phyloP scores from a whole-genome alignment of 2,113 vertebrate genomes.

The Notothenia coriiceps region DNA sequence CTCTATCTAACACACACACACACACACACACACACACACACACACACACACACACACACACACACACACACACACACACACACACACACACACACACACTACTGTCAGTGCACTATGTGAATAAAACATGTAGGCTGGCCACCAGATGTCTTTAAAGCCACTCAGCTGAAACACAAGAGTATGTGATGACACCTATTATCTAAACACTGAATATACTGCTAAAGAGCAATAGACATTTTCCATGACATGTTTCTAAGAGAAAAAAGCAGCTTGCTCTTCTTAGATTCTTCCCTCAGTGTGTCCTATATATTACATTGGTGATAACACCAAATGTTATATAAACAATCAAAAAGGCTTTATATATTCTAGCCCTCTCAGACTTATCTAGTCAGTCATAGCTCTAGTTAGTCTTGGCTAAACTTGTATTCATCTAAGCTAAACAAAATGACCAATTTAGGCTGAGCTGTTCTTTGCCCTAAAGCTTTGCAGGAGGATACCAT shows the following conservation, averaged over 20 bases:
- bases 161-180: neutral
- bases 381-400: too few species aligned
- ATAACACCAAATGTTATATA: neutral
- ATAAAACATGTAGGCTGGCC: slow-evolving; percentile 68
- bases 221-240: too few species aligned
- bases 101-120: neutral
- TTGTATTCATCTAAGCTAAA: neutral
- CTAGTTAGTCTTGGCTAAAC: neutral
- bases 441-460: too few species aligned
- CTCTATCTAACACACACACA: too few species aligned
- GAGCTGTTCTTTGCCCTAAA: too few species aligned
- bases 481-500: too few species aligned
- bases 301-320: neutral
- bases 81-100: slow-evolving; percentile 20
- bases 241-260: too few species aligned
- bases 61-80: slow-evolving; percentile 22
- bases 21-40: slow-evolving; percentile 27
- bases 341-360: neutral
- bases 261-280: neutral
- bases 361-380: too few species aligned
- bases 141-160: slow-evolving; percentile 49
- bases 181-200: neutral
- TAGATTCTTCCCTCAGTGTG: neutral
- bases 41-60: slow-evolving; percentile 17
- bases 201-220: neutral